Percentiles rank a stretch among this genome's conserved stretches.
These are phyloP conservation scores for Sphaerodactylus townsendi DNA, from an alignment of 2,113 vertebrate genomes.

Conservation along the genomic window DNA sequence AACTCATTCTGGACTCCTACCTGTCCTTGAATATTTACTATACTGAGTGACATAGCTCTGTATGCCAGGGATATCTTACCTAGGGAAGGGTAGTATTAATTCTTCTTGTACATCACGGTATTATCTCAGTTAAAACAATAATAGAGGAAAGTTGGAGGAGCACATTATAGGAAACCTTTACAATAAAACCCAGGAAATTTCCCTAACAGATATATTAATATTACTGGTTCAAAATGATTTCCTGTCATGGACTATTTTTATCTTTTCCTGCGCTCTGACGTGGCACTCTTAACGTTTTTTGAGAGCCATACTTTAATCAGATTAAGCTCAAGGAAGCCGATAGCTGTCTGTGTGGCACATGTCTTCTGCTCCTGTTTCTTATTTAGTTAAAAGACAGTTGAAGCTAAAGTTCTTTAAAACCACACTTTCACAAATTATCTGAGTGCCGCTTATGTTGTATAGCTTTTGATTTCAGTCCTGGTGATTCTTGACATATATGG, in stretches of 20 bases:
- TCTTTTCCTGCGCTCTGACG: conserved; percentile 71
- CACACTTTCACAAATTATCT: conserved; percentile 73
- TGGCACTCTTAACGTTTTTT: conserved; percentile 77
- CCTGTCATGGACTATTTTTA: conserved; percentile 78
- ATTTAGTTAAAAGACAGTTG: conserved; percentile 82
- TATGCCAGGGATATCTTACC: conserved; percentile 54
- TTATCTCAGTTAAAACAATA: conserved; percentile 20
- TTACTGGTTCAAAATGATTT: conserved; percentile 75
- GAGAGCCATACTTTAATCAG: conserved; percentile 80
- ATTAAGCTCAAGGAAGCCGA: conserved; percentile 81
- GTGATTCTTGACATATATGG: conserved; percentile 54
- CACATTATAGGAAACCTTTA: conserved; percentile 64
- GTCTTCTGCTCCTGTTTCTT: conserved; percentile 80
- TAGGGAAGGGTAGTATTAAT: conserved; percentile 63
- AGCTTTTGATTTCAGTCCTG: conserved; percentile 57
- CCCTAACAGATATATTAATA: too few relatives aligned
- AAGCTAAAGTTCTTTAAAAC: conserved; percentile 79
- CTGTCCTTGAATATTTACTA: conserved; percentile 37
- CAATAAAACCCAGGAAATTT: too few relatives aligned
- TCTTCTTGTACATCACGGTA: conserved; percentile 65
- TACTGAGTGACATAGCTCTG: conserved; percentile 49
- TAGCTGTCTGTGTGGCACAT: conserved; percentile 81
- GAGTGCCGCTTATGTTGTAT: conserved; percentile 58
- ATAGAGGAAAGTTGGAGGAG: background rate
- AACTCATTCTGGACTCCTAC: conserved; percentile 38